Percentiles rank a stretch among this genome's conserved stretches.
Conservation (phyloP, 2,888 invertebrate species). For the Andrena chrysosceles region DNA sequence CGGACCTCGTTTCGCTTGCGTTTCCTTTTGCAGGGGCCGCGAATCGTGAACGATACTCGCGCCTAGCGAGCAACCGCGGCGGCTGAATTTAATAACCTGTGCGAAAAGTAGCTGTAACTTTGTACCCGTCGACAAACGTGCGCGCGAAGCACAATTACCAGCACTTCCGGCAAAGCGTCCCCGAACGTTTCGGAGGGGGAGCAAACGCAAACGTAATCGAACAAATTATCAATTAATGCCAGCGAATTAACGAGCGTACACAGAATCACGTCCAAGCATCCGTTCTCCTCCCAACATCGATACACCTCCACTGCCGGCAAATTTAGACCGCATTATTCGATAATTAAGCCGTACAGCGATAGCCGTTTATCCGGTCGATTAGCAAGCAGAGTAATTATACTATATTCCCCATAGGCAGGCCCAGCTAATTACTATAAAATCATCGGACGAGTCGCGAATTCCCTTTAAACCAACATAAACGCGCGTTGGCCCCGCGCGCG, state of each 20-base stretch:
- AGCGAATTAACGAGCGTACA: slow-evolving; percentile 12
- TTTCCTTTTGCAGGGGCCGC: not conserved
- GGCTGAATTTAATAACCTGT: slow-evolving; percentile 18
- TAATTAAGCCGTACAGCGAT: slow-evolving; percentile 52
- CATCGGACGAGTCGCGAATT: slow-evolving; percentile 23
- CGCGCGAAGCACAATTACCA: not conserved
- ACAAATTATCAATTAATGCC: slow-evolving; percentile 24
- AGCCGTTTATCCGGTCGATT: slow-evolving; percentile 54
- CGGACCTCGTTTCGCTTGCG: slow-evolving; percentile 2
- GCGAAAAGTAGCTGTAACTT: slow-evolving; percentile 1
- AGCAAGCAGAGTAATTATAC: slow-evolving; percentile 49
- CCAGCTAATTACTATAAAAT: slow-evolving; percentile 53
- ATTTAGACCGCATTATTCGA: slow-evolving; percentile 51
- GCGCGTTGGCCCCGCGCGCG: no score
- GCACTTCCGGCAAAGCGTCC: not conserved
- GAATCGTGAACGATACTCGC: slow-evolving; percentile 3
- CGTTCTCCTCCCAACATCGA: slow-evolving; percentile 6
- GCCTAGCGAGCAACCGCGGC: slow-evolving; percentile 16
- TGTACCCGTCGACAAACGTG: not conserved
- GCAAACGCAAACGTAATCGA: not conserved
- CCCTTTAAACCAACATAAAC: slow-evolving; percentile 15
- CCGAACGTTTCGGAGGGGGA: not conserved
- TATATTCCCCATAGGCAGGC: slow-evolving; percentile 9
- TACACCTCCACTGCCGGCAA: slow-evolving; percentile 1
- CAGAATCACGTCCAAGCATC: not conserved